Base-by-base conservation (phyloP, 2,888 invertebrate genomes). In the Archips xylosteana region DNA sequence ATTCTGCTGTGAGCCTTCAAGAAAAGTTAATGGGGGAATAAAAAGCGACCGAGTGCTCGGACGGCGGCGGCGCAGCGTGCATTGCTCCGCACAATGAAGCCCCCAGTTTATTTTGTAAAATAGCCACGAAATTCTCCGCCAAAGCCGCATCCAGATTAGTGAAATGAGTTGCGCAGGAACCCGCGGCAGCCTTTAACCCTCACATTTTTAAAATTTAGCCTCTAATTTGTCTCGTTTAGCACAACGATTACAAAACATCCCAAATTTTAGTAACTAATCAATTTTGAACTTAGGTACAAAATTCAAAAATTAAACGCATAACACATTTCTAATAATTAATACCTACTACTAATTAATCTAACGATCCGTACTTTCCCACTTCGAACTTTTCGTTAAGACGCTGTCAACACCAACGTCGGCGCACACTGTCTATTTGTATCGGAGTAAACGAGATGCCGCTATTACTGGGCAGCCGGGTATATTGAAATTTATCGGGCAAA, bases 81-180 rank as follows among this genome's bases (percentile, higher is more conserved):
- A 45, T 15, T n/a, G 2, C 6, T 51, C 15, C 39, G 61, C 39
- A 63, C 45, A 63, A 63, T 63, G 36, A 63, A 15, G 62, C 36
- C n/a, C 42, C 45, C 64, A 60, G 63, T 59, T 51, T 54, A 60
- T 69, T 65, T 45, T 54, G 60, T 47, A 36, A 74, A 74, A 74
- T 65, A 70, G 63, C 64, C 63, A 15, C 60, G 60, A 54, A 61
- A 42, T 60, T 61, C 60, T 60, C 51, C 23, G 73, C 63, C 45
- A 47, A 64, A 65, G 60, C 60, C 57, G 34, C 36, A 54, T 36
- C 65, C 69, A 65, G 74, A 74, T 74, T 74, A 74, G 65, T 54
- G 36, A 70, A 74, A 70, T 70, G 70, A 74, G 74, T 65, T 63
- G 59, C 60, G 45, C 51, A 32, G 42, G 42, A 47, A 15, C 51